Conservation (phyloP, 2,888 invertebrate species). For the Platynereis dumerilii region DNA sequence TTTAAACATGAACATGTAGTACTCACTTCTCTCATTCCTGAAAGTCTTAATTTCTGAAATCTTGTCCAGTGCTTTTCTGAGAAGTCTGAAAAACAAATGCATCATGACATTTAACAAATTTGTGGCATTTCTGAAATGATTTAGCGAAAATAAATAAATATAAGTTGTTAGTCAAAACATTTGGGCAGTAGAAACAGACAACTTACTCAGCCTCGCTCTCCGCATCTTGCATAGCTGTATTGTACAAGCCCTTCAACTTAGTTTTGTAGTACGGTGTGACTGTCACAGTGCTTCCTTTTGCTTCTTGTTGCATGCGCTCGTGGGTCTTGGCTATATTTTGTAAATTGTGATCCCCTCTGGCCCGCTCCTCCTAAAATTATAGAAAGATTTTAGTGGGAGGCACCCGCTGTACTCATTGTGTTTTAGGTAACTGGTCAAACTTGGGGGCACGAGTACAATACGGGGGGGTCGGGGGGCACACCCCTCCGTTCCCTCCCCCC, state of each 20-base stretch:
- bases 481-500: too few relatives aligned
- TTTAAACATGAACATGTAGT: too few relatives aligned
- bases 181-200: too few relatives aligned
- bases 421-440: too few relatives aligned
- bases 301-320: constrained; percentile 68
- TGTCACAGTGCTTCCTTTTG: constrained; percentile 52
- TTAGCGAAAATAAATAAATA: too few relatives aligned
- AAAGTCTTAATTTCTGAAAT: constrained; percentile 90
- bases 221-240: constrained; percentile 80
- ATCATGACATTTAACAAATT: constrained; percentile 2
- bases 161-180: too few relatives aligned
- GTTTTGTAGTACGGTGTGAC: constrained; percentile 67
- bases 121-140: not conserved
- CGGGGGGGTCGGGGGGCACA: too few relatives aligned
- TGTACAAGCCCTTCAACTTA: constrained; percentile 82
- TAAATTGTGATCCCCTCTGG: constrained; percentile 81
- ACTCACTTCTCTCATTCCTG: constrained; percentile 83
- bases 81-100: constrained; percentile 64
- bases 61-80: constrained; percentile 82
- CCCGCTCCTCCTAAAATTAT: constrained; percentile 70
- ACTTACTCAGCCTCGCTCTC: constrained; percentile 79
- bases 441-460: too few relatives aligned
- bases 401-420: too few relatives aligned
- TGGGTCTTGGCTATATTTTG: constrained; percentile 80
- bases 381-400: too few relatives aligned